Evolutionary conservation across 2,888 invertebrate genomes (phyloP).

Genomic region (Gymnoscelis rufifasciata): DNA sequence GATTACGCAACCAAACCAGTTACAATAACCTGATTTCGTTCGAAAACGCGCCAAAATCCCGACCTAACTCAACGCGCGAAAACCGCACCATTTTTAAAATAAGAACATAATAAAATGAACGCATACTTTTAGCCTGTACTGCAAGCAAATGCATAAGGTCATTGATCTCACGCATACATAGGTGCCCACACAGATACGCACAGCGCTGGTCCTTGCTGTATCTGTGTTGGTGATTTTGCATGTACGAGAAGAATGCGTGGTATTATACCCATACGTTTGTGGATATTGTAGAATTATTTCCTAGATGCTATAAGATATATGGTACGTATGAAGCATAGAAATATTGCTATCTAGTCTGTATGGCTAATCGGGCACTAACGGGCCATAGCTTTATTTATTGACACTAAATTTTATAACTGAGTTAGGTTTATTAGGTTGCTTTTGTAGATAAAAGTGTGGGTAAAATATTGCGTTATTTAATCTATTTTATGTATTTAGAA

Average conservation of each 20-base stretch:
- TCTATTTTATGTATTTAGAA: conserved; percentile 29
- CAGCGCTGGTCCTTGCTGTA: conserved; percentile 39
- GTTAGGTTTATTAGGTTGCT: conserved; percentile 56
- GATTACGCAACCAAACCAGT: conserved; percentile 44
- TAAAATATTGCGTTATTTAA: conserved; percentile 31
- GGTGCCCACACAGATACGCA: conserved; percentile 41
- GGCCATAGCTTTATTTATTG: conserved; percentile 63
- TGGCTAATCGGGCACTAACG: conserved; percentile 48
- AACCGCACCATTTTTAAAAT: conserved; percentile 74
- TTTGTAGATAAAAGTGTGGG: conserved; percentile 31
- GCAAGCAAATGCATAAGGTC: conserved; percentile 76
- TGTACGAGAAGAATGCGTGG: conserved; percentile 77
- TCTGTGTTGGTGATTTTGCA: conserved; percentile 71
- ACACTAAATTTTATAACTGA: conserved; percentile 66
- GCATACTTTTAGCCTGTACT: conserved; percentile 78
- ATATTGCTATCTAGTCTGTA: conserved; percentile 44
- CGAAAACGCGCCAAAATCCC: conserved; percentile 35
- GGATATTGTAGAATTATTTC: conserved; percentile 78
- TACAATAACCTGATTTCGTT: conserved; percentile 28
- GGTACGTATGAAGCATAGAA: conserved; percentile 42
- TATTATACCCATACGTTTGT: conserved; percentile 61
- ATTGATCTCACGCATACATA: conserved; percentile 64
- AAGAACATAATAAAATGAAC: conserved; percentile 78
- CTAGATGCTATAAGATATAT: conserved; percentile 57
- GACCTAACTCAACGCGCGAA: conserved; percentile 74